Conservation (phyloP, 2,888 invertebrate species). For the Chironomus tentans region DNA sequence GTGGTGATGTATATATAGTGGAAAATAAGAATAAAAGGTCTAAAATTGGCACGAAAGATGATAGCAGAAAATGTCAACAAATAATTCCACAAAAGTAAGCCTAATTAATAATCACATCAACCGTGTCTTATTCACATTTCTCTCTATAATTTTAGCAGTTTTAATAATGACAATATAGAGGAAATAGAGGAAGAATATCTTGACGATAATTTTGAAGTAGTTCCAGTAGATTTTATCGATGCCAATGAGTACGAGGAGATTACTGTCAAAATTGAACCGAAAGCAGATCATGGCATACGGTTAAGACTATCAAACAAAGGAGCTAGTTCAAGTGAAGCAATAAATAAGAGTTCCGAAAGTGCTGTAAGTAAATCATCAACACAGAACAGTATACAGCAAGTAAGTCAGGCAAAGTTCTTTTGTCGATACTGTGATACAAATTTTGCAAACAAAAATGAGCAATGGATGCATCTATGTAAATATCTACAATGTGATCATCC, state of each 20-base stretch:
- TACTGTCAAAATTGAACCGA: neutral
- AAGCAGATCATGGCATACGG: neutral
- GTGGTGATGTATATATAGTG: neutral
- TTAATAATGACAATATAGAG: no score
- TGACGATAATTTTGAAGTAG: no score
- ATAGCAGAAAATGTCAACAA: neutral
- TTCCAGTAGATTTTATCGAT: no score
- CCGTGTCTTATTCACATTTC: no score
- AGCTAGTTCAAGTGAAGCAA: no score
- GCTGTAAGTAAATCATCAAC: neutral
- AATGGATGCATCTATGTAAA: neutral
- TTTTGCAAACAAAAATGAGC: neutral
- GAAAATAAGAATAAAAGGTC: neutral
- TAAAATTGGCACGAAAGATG: neutral
- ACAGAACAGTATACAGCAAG: neutral
- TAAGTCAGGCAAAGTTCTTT: neutral
- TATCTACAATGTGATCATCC: conserved; percentile 17
- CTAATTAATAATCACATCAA: no score
- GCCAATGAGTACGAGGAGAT: no score
- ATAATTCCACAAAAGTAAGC: neutral
- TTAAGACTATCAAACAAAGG: no score
- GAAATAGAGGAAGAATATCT: no score
- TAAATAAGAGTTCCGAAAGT: no score
- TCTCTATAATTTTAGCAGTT: neutral
- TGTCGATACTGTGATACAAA: neutral